phyloP scores from a whole-genome alignment of 2,888 invertebrate genomes.

The Timema podura region DNA sequence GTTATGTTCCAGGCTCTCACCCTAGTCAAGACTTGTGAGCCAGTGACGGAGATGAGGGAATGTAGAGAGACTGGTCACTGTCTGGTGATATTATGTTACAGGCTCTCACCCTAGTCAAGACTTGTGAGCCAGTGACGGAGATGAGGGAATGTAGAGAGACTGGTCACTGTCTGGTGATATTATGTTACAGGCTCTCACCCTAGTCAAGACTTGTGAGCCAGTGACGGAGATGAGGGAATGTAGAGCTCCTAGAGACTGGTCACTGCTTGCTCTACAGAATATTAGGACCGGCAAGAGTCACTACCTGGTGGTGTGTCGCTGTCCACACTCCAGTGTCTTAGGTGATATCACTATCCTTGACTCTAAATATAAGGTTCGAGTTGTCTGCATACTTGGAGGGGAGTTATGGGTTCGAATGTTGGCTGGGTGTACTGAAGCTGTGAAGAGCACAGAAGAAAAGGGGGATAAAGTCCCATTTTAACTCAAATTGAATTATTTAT shows the following conservation, averaged over 20 bases:
- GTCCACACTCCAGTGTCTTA: conserved; percentile 77
- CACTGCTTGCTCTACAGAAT: conserved; percentile 83
- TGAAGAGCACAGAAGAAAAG: too few relatives aligned
- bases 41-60: conserved; percentile 84
- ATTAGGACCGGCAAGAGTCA: conserved; percentile 90
- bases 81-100: too few relatives aligned
- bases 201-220: conserved; percentile 91
- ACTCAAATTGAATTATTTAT: too few relatives aligned
- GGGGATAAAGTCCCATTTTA: too few relatives aligned
- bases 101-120: conserved; percentile 87
- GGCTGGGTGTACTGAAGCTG: too few relatives aligned
- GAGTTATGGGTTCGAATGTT: too few relatives aligned
- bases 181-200: conserved; percentile 61
- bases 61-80: conserved; percentile 94
- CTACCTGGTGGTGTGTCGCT: conserved; percentile 87
- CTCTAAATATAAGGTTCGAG: too few relatives aligned
- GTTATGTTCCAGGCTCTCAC: conserved; percentile 79
- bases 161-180: conserved; percentile 64
- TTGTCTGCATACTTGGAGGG: too few relatives aligned
- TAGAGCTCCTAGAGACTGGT: conserved; percentile 86
- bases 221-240: conserved; percentile 89
- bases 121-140: conserved; percentile 87
- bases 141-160: conserved; percentile 87
- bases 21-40: conserved; percentile 89
- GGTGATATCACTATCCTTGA: conserved; percentile 52